Percentiles rank a stretch among this genome's conserved stretches.
Conservation (phyloP, 2,113 vertebrate genomes). For the Thryonomys swinderianus region DNA sequence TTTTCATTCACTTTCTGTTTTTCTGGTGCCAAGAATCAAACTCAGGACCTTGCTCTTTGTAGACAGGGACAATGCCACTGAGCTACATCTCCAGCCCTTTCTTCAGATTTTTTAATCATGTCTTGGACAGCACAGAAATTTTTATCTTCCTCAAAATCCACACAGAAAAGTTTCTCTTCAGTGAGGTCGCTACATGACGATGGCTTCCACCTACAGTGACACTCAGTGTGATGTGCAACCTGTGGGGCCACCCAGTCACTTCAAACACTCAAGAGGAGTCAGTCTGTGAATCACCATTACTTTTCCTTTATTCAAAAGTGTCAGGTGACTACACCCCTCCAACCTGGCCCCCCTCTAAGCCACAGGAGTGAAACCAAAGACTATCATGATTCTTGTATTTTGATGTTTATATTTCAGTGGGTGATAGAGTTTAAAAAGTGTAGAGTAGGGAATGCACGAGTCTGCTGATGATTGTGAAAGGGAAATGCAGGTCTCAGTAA, state of each 20-base stretch:
- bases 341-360: not conserved
- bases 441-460: not conserved
- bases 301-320: not conserved
- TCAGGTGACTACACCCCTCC: fast-evolving
- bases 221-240: not conserved
- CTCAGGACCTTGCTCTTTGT: no score
- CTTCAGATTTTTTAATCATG: not conserved
- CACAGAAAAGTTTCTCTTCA: not conserved
- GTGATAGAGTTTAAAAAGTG: not conserved
- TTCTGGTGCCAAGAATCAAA: no score
- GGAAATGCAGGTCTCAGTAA: not conserved
- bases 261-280: not conserved
- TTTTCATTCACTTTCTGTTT: not conserved
- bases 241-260: not conserved
- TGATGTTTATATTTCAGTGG: not conserved
- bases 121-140: not conserved
- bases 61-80: no score
- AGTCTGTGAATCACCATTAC: not conserved
- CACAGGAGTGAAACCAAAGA: not conserved
- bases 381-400: not conserved
- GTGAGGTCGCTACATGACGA: not conserved
- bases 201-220: not conserved
- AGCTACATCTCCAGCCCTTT: no score
- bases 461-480: not conserved
- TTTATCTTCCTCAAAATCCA: not conserved